A percentile compares a stretch with the other conserved stretches of the same genome.
phyloP scores from a whole-genome alignment of 2,888 invertebrate species.

The Alcis repandata region DNA sequence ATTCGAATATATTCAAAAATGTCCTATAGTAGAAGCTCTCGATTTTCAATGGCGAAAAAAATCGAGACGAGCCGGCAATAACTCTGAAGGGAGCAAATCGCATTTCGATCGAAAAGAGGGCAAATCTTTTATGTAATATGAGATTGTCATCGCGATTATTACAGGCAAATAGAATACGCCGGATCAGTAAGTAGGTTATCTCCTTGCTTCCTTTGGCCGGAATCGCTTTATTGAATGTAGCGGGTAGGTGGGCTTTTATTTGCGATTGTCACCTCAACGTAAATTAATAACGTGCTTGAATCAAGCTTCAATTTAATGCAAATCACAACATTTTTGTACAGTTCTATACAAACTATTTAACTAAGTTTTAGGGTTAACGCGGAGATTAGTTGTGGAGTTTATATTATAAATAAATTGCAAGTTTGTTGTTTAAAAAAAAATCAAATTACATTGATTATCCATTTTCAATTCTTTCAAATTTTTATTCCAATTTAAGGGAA shows the following conservation, averaged over 20 bases:
- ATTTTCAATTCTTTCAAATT: background rate
- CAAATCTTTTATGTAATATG: slow-evolving; percentile 87
- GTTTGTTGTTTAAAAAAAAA: background rate
- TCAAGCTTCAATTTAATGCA: slow-evolving; percentile 7
- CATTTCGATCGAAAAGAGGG: slow-evolving; percentile 85
- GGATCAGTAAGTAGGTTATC: slow-evolving; percentile 86
- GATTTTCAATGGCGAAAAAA: slow-evolving; percentile 82
- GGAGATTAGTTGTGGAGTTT: too few species aligned
- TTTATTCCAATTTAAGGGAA: slow-evolving; percentile 12
- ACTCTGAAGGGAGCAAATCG: slow-evolving; percentile 84
- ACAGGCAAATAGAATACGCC: slow-evolving; percentile 86
- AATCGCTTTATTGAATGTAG: slow-evolving; percentile 83
- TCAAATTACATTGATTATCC: background rate
- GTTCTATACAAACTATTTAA: too few species aligned
- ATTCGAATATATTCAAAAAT: slow-evolving; percentile 82
- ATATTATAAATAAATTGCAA: too few species aligned
- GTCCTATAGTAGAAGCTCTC: slow-evolving; percentile 73
- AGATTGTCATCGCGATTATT: slow-evolving; percentile 87
- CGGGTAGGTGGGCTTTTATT: slow-evolving; percentile 60
- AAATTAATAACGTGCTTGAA: slow-evolving; percentile 40
- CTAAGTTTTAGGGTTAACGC: too few species aligned
- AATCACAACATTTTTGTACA: background rate
- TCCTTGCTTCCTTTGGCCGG: slow-evolving; percentile 81
- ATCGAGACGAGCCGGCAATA: slow-evolving; percentile 81
- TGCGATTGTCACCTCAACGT: slow-evolving; percentile 57